phyloP scores from a whole-genome alignment of 2,797 vertebrate species.

The Bufotes viridis region DNA sequence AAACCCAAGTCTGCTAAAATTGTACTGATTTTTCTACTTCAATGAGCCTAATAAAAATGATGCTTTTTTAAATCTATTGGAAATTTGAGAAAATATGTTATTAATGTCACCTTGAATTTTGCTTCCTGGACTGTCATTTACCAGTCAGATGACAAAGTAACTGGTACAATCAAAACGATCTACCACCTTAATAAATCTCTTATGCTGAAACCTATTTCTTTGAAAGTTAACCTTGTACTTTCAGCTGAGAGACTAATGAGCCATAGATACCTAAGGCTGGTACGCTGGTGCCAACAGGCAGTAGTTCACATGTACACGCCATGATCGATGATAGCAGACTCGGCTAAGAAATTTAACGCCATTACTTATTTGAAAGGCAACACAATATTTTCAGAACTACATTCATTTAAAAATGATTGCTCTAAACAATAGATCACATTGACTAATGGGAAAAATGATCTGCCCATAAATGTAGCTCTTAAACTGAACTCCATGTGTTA shows the following conservation, averaged over 20 bases:
- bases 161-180: slow-evolving; percentile 3
- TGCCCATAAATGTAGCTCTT: background rate
- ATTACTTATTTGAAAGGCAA: slow-evolving; percentile 36
- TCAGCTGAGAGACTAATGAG: slow-evolving; percentile 41
- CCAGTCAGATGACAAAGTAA: slow-evolving; percentile 10
- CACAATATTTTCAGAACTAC: slow-evolving; percentile 13
- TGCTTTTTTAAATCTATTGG: background rate
- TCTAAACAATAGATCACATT: background rate
- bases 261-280: slow-evolving; percentile 52
- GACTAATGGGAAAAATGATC: background rate
- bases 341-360: background rate
- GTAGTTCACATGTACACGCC: slow-evolving; percentile 22
- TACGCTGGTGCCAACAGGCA: slow-evolving; percentile 26
- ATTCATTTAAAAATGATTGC: slow-evolving; percentile 35
- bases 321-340: slow-evolving; percentile 33
- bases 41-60: background rate
- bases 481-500: background rate
- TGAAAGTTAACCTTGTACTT: slow-evolving; percentile 44
- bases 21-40: background rate
- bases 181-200: slow-evolving; percentile 33
- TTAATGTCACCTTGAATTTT: slow-evolving; percentile 10
- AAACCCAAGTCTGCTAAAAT: background rate
- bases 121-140: background rate
- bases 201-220: slow-evolving; percentile 37
- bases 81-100: background rate